Percentiles rank a stretch among this genome's conserved stretches.
phyloP scores from a whole-genome alignment of 2,113 vertebrate genomes.

The Chlorocebus sabaeus region DNA sequence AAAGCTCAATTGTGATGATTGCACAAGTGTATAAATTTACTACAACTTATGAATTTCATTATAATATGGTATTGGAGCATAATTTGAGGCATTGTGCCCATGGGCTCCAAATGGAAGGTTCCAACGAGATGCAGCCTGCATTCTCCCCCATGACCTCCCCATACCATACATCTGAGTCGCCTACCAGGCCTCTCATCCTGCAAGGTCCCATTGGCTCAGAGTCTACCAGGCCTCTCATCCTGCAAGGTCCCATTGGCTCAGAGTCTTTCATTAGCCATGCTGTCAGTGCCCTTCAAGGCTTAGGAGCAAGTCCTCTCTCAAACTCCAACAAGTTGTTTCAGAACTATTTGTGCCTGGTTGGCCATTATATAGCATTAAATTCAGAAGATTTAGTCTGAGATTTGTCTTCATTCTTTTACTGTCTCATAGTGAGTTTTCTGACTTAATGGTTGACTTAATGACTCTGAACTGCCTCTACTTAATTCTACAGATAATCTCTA shows the following conservation, averaged over 20 bases:
- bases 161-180: background rate
- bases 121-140: background rate
- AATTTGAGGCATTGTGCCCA: background rate
- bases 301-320: background rate
- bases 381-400: background rate
- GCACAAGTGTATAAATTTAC: background rate
- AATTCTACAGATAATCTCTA: background rate
- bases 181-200: background rate
- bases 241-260: background rate
- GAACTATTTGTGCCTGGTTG: background rate
- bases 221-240: background rate
- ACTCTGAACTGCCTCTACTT: background rate
- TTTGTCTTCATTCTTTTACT: background rate
- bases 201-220: background rate
- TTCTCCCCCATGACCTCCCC: too few species aligned
- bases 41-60: background rate
- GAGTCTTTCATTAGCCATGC: background rate
- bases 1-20: background rate
- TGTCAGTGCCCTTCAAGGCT: too few species aligned
- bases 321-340: background rate
- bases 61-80: background rate
- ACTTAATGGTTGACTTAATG: background rate
- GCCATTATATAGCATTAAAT: background rate
- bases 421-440: background rate
- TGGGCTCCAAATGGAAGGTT: background rate